Evolutionary conservation across 2,797 vertebrate species (phyloP).

Genomic region (Taeniopygia guttata): DNA sequence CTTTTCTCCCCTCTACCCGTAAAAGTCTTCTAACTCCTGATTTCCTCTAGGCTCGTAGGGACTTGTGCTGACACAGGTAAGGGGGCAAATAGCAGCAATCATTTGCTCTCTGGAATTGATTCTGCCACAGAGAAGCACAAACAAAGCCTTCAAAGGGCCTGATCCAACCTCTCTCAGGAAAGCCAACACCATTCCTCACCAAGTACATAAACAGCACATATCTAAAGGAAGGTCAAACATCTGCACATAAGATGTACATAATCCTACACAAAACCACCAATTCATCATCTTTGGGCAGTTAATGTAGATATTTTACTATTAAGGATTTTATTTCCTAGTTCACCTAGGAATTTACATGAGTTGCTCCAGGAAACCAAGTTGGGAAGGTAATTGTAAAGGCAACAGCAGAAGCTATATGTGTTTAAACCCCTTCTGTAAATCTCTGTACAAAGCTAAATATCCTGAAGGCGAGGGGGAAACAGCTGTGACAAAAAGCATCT

Average conservation of each 20-base stretch:
- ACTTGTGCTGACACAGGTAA: neutral
- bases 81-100: neutral
- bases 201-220: neutral
- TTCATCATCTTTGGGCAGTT: neutral
- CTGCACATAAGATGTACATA: slow-evolving; percentile 14
- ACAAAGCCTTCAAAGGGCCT: slow-evolving; percentile 1
- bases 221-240: slow-evolving; percentile 25
- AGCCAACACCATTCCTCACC: neutral
- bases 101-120: neutral
- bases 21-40: neutral
- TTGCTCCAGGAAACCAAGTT: neutral
- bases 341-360: neutral
- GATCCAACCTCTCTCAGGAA: neutral
- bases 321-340: slow-evolving; percentile 6
- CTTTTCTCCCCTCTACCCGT: neutral
- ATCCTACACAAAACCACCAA: neutral
- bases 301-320: slow-evolving; percentile 9
- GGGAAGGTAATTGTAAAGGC: neutral
- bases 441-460: neutral
- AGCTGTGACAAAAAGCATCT: neutral
- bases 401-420: neutral
- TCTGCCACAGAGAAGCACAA: neutral
- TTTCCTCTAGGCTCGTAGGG: neutral
- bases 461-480: neutral
- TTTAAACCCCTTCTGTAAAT: neutral